Evolutionary conservation across 2,113 vertebrate genomes (phyloP).

Genomic region (human): DNA sequence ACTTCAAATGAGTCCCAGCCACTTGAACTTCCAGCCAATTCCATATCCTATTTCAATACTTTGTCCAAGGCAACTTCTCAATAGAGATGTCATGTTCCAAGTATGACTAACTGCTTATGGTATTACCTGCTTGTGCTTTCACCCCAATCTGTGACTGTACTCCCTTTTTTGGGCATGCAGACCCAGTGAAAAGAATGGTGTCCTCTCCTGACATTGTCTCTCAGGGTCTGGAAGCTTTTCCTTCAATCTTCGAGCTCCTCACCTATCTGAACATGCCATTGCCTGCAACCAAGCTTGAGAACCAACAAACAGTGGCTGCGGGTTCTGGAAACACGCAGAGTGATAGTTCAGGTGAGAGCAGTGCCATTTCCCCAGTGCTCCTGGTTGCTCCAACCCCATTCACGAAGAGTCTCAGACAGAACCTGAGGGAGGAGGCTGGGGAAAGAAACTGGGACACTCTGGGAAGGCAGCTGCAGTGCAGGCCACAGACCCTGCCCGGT

Average conservation of each 20-base stretch:
- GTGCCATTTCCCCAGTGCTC: neutral
- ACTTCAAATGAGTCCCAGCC: neutral
- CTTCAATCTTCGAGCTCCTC: neutral
- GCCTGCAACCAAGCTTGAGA: neutral
- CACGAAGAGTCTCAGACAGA: neutral
- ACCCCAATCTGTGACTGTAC: neutral
- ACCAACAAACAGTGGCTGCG: neutral
- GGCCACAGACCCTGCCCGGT: neutral
- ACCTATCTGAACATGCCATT: neutral
- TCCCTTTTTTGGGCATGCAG: neutral
- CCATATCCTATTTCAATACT: neutral
- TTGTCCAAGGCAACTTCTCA: neutral
- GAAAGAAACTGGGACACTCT: neutral
- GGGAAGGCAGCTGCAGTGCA: neutral
- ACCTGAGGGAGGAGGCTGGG: neutral
- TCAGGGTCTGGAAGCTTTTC: neutral
- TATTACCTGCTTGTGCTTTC: neutral
- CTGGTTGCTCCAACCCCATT: neutral
- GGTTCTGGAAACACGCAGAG: neutral
- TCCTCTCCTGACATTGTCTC: neutral
- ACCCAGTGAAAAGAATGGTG: neutral
- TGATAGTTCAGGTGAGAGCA: neutral
- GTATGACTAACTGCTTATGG: neutral
- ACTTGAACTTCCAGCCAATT: neutral
- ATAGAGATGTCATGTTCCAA: neutral